A percentile compares a stretch with the other conserved stretches of the same genome.
These are phyloP conservation scores for Jordanella pulchra DNA, from an alignment of 2,797 vertebrate genomes.

Conservation along the genomic window DNA sequence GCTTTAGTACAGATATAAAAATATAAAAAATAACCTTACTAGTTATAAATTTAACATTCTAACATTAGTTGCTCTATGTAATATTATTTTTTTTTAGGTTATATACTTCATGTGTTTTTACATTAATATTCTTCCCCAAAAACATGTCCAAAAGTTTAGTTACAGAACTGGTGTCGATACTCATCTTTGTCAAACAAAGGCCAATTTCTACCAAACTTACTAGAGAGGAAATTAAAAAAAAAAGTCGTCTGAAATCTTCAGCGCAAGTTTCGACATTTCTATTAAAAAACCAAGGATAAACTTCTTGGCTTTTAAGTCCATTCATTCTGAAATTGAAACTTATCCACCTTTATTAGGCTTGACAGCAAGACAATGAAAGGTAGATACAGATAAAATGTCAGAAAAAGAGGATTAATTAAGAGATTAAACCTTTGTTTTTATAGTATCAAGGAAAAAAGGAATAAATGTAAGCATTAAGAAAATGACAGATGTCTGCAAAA, in stretches of 20 bases:
- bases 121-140: background rate
- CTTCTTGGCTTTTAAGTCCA: background rate
- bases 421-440: background rate
- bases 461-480: background rate
- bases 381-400: background rate
- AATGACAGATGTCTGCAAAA: background rate
- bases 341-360: background rate
- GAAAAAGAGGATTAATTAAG: background rate
- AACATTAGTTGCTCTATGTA: no score
- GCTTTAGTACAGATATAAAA: background rate
- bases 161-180: background rate
- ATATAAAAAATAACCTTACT: background rate
- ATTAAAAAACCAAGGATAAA: background rate
- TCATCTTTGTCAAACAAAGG: background rate
- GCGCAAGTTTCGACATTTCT: background rate
- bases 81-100: background rate
- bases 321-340: background rate
- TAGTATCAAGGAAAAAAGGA: background rate
- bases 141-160: background rate
- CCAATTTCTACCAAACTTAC: background rate
- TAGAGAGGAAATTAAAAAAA: background rate
- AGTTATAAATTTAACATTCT: background rate
- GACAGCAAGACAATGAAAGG: background rate
- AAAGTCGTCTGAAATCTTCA: background rate
- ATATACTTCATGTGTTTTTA: background rate